Evolutionary conservation across 2,888 invertebrate species (phyloP).

Genomic region (Papilio elwesi): DNA sequence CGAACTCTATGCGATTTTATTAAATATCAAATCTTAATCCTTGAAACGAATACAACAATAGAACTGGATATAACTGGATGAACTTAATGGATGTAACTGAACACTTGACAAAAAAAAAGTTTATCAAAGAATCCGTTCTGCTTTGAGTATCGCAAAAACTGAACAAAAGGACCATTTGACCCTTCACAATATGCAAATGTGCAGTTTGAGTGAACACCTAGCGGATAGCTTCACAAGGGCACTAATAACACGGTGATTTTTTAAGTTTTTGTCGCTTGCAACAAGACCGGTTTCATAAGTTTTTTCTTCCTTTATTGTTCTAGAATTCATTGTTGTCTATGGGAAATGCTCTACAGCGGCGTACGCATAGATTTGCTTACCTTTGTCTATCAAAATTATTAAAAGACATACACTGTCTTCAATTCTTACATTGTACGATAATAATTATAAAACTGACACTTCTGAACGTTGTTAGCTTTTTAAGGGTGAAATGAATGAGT

Average conservation of each 20-base stretch:
- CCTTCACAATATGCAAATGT: slow-evolving; percentile 64
- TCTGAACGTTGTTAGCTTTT: too few relatives aligned
- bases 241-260: slow-evolving; percentile 57
- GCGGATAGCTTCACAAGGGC: slow-evolving; percentile 57
- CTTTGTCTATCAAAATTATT: slow-evolving; percentile 44
- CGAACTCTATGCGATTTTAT: too few relatives aligned
- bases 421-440: too few relatives aligned
- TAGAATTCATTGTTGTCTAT: slow-evolving; percentile 56
- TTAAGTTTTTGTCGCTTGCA: slow-evolving; percentile 50
- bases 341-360: slow-evolving; percentile 54
- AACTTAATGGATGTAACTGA: slow-evolving; percentile 46
- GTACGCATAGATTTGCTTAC: slow-evolving; percentile 53
- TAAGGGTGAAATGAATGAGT: too few relatives aligned
- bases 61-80: slow-evolving; percentile 2
- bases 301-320: slow-evolving; percentile 44
- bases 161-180: slow-evolving; percentile 56
- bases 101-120: slow-evolving; percentile 48
- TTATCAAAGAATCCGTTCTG: slow-evolving; percentile 52
- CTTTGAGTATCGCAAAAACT: slow-evolving; percentile 52
- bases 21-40: not conserved
- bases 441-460: too few relatives aligned
- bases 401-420: not conserved
- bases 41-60: slow-evolving; percentile 6
- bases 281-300: slow-evolving; percentile 46
- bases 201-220: slow-evolving; percentile 50